phyloP scores from a whole-genome alignment of 2,888 invertebrate species.

The Trichopria drosophilae region DNA sequence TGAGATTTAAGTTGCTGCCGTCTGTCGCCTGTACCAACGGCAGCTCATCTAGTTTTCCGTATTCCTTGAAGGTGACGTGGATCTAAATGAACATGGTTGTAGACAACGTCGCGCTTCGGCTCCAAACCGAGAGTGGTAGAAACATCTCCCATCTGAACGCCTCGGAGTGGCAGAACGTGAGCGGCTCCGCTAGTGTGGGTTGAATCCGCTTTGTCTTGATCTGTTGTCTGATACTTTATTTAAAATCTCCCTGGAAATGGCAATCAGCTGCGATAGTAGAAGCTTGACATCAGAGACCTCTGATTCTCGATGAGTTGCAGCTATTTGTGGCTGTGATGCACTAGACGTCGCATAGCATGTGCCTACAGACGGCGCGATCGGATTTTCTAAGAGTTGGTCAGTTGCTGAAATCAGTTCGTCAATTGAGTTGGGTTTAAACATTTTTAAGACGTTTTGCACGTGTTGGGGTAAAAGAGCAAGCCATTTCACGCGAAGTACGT shows the following conservation, averaged over 20 bases:
- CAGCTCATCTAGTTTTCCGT: no score
- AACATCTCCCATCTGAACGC: background rate
- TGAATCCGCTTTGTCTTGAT: background rate
- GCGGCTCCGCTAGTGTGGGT: background rate
- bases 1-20: background rate
- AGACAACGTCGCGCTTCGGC: background rate
- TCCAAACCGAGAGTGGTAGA: background rate
- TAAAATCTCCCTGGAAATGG: no score
- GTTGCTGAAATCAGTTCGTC: background rate
- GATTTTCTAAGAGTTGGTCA: background rate
- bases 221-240: background rate
- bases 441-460: background rate
- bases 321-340: background rate
- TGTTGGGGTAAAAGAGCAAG: background rate
- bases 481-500: constrained; percentile 1
- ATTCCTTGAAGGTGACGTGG: no score
- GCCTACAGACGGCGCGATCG: background rate
- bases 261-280: no score
- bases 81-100: no score
- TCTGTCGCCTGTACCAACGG: background rate
- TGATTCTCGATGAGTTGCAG: no score
- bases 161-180: background rate
- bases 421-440: background rate
- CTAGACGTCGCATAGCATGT: background rate
- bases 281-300: no score